These are phyloP conservation scores for Haliclona indistincta DNA, from an alignment of 37 sponge, comb jelly and placozoan genomes.

Conservation along the genomic window DNA sequence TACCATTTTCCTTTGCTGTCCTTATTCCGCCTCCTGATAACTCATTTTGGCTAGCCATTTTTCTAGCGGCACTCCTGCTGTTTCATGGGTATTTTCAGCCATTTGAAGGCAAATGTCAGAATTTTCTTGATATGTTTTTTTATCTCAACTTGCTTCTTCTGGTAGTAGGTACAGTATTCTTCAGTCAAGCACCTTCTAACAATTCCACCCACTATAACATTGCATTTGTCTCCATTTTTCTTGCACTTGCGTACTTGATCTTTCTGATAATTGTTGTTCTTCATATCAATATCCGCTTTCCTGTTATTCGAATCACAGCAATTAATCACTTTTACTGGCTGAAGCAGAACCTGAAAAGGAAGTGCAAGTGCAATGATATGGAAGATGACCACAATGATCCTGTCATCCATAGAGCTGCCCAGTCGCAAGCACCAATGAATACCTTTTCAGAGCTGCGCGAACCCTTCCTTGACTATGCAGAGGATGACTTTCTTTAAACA, in stretches of 20 bases:
- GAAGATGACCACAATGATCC: too few species aligned
- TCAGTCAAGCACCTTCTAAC: background rate
- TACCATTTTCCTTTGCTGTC: constrained; percentile 8
- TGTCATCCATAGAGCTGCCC: too few species aligned
- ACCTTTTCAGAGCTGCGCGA: too few species aligned
- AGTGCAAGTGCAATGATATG: too few species aligned
- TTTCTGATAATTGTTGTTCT: background rate
- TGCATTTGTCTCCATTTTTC: background rate
- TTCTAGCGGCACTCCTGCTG: background rate
- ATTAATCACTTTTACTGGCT: too few species aligned
- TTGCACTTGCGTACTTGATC: background rate
- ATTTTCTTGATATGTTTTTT: constrained; percentile 9
- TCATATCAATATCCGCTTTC: background rate
- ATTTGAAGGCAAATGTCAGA: background rate
- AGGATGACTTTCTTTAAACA: too few species aligned
- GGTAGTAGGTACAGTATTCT: constrained; percentile 1
- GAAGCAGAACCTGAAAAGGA: too few species aligned
- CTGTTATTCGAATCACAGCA: too few species aligned
- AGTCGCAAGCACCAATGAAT: too few species aligned
- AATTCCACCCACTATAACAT: background rate
- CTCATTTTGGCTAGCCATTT: background rate
- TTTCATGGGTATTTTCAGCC: background rate
- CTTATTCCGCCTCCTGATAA: background rate
- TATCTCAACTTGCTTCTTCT: constrained; percentile 4
- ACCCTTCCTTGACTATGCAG: too few species aligned